Evolutionary conservation across 1,140 invertebrate species (phyloP), one percentile per base, ranked within the genome.

Genomic region (Mylabris phalerata): DNA sequence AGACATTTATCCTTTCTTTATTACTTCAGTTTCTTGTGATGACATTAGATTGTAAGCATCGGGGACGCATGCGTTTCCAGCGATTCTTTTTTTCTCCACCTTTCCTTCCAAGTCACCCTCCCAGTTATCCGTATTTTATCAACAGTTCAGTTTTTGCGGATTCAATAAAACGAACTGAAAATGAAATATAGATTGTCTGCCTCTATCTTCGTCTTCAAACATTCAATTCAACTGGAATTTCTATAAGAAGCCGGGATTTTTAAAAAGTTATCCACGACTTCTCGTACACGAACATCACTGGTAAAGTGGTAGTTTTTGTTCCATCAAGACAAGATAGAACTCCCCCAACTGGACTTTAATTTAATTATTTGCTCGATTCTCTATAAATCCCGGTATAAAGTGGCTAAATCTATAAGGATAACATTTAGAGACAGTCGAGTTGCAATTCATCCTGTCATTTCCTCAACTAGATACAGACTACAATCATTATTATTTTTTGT

Each of bases 141-240:
- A 32, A 32, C 32, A 59, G 49, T 59, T 13, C 24, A 41, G n/a
- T 59, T 59, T 59, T 59, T 59, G 57, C 41, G 40, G 57, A 59
- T 59, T 59, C 57, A 59, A 59, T 59, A 59, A 59, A 52, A 43
- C 57, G 49, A 43, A 52, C 57, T 59, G 57, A 52, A 59, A 59
- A 59, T 59, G 57, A 59, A 59, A 59, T 59, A 59, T 59, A 59
- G 57, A 59, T 59, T 59, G 50, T 59, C 51, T 59, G 19, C 19
- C 52, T 59, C 51, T 10, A 10, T 42, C 41, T 42, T 57, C 42
- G 48, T 57, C 47, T 5, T 48, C 32, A 38, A 24, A 24, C 41
- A 48, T 46, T 57, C 56, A 57, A 50, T 57, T 59, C 50, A 45
- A 49, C 41, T 42, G 57, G 57, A 44, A 59, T 48, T 59, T 59